phyloP scores from a whole-genome alignment of 2,113 vertebrate genomes.

The Sterna hirundo region DNA sequence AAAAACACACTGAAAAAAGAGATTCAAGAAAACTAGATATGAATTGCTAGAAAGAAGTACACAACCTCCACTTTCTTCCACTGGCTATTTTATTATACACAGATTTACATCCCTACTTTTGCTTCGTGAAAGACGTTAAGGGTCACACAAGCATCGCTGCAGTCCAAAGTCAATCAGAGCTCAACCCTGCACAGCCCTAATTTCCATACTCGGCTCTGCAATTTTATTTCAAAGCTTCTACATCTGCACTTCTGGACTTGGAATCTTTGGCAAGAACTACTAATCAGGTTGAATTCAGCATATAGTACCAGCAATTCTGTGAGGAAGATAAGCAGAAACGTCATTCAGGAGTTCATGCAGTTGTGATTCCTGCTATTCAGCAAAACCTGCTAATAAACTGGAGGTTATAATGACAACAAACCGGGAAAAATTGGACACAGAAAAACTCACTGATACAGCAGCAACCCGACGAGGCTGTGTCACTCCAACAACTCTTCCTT shows the following conservation, averaged over 20 bases:
- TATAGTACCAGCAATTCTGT: neutral
- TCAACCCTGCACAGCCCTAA: neutral
- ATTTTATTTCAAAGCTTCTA: slow-evolving; percentile 1
- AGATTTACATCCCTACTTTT: neutral
- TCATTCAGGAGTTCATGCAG: neutral
- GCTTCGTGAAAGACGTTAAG: neutral
- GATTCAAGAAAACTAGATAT: neutral
- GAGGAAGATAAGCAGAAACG: neutral
- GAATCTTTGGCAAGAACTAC: neutral
- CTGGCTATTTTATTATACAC: neutral
- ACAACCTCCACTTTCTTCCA: neutral
- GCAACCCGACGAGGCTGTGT: slow-evolving; percentile 96
- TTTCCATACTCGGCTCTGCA: neutral
- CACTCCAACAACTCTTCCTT: slow-evolving; percentile 93
- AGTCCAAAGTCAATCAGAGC: neutral
- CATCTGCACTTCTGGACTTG: neutral
- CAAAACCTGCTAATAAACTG: neutral
- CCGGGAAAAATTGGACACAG: neutral
- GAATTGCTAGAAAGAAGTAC: neutral
- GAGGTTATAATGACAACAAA: neutral
- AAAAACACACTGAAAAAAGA: neutral
- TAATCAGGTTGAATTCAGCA: neutral
- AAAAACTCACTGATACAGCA: slow-evolving; percentile 88
- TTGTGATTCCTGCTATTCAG: neutral
- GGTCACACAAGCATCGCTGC: neutral